Evolutionary conservation across 2,113 vertebrate species (phyloP), one percentile per base, ranked within the genome.

Genomic region (Vombatus ursinus): DNA sequence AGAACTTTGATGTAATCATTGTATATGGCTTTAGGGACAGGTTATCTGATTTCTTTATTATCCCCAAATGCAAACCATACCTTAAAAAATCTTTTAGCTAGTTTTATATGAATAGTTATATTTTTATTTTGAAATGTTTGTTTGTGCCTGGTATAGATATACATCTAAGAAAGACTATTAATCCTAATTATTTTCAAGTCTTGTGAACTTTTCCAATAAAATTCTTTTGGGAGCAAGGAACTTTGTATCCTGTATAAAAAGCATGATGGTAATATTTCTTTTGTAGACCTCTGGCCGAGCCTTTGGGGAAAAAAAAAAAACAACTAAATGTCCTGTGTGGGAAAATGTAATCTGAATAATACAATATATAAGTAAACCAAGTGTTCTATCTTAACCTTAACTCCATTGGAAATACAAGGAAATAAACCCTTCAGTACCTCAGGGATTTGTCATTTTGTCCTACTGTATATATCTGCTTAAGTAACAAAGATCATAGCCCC

Each of bases 91-190:
- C 68, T 24, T 94, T 48, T 31, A 44, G 25, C 3, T 24, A 91
- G n/a, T 61, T 48, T 11, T 52, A 54, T 44, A 57, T 47, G 25
- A 52, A 52, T 25, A 23, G 51, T 11, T 77, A 89, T 53, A 61
- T 44, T 92, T 53, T 90, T 52, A 89, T 91, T 94, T 92, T 95
- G 90, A 93, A 44, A 61, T 24, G 47, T 89, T 52, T 96, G 89
- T 24, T 92, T 93, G 57, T 91, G 89, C 52, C 51, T 90, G 50
- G n/a, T 31, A 25, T 51, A 54, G 37, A 50, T 91, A 37, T 49
- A 91, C 44, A 91, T 95, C 52, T 92, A 57, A 90, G 68, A 95
- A 94, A 91, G 92, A 31, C 90, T 89, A 92, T 49, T 61, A 89
- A 90, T 89, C 68, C 31, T 90, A 24, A 6, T 94, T 77, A 53